These are phyloP conservation scores for Digitonthophagus gazella DNA, from an alignment of 2,888 invertebrate species.

Conservation along the genomic window DNA sequence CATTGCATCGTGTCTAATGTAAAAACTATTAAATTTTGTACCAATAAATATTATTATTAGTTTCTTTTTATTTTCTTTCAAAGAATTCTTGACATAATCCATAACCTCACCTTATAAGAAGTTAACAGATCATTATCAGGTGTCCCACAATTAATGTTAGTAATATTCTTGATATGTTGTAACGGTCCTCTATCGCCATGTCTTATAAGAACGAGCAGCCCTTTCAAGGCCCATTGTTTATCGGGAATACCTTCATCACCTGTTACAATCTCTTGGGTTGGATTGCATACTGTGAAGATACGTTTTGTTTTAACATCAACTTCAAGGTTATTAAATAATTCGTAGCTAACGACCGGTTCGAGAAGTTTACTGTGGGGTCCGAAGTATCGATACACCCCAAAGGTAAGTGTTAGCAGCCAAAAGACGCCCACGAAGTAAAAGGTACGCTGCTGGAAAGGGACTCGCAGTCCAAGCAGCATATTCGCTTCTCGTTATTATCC, in stretches of 20 bases:
- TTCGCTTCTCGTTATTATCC: background rate
- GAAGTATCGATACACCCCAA: conserved; percentile 74
- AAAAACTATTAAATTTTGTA: background rate
- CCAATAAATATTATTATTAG: too few relatives aligned
- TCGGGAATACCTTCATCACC: conserved; percentile 64
- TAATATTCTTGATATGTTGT: conserved; percentile 76
- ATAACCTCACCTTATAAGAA: conserved; percentile 45
- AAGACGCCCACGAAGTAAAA: conserved; percentile 76
- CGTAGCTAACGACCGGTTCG: conserved; percentile 39
- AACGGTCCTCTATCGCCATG: conserved; percentile 90
- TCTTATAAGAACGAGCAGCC: conserved; percentile 72
- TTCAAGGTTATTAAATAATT: conserved; percentile 53
- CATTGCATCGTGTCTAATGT: background rate
- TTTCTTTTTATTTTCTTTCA: too few relatives aligned
- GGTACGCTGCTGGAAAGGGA: conserved; percentile 70
- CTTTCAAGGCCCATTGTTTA: conserved; percentile 64
- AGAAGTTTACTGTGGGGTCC: conserved; percentile 51
- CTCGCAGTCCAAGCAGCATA: conserved; percentile 57
- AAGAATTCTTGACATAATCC: background rate
- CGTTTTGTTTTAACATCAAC: conserved; percentile 63
- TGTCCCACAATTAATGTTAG: conserved; percentile 72
- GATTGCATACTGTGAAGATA: conserved; percentile 70
- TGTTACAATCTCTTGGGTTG: conserved; percentile 65
- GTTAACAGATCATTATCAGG: conserved; percentile 43
- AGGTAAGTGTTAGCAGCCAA: conserved; percentile 78